Evolutionary conservation across 2,888 invertebrate species (phyloP).

Genomic region (Schizaphis graminum): DNA sequence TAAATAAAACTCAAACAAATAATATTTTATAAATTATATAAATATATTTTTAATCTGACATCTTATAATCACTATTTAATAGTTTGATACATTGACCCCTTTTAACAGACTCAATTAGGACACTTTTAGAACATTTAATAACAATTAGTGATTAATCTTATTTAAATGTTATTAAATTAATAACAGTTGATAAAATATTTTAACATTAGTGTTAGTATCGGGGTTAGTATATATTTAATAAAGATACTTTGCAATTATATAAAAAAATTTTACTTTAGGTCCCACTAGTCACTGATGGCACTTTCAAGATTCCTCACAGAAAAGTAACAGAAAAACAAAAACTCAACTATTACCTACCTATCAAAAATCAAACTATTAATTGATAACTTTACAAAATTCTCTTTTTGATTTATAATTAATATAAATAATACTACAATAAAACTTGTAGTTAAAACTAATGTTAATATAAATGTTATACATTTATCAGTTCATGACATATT

Average conservation of each 20-base stretch:
- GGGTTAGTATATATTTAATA: neutral
- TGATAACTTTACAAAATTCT: neutral
- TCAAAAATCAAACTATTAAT: neutral
- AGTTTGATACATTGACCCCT: neutral
- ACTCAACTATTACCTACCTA: neutral
- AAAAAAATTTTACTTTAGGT: neutral
- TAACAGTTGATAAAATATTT: neutral
- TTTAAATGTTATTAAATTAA: neutral
- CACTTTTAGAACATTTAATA: neutral
- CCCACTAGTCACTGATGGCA: neutral
- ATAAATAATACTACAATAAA: neutral
- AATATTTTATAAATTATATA: neutral
- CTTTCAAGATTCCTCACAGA: neutral
- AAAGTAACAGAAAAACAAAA: neutral
- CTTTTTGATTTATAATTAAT: neutral
- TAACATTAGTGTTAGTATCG: neutral
- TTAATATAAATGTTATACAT: neutral
- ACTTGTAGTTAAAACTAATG: neutral
- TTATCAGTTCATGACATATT: neutral
- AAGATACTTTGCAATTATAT: neutral
- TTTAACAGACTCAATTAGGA: neutral
- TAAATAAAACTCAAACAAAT: neutral
- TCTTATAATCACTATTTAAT: neutral
- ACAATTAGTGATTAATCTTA: neutral
- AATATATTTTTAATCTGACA: neutral